Evolutionary conservation across 1,140 invertebrate genomes (phyloP), one percentile per base, ranked within the genome.

Genomic region (Ridgeia piscesae): DNA sequence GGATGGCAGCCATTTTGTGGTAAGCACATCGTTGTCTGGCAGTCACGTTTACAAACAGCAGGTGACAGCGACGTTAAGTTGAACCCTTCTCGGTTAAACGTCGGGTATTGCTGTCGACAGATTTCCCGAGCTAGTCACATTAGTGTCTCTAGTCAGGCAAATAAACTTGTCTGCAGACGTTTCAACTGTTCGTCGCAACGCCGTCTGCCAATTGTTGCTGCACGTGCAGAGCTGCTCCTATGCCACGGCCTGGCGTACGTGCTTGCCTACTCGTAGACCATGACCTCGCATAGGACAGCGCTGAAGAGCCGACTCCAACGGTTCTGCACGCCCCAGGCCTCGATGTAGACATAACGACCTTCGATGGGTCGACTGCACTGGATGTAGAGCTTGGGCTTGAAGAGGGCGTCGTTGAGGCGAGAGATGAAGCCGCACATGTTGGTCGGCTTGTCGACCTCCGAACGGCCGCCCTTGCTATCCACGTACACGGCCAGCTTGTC

Each of bases 221-320:
- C 27, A 77, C 58, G 58, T 77, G 58, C 58, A 4, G 2, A 77
- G 27, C 58, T 77, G 27, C 58, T 77, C 58, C 17, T 77, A 77
- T 2, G 58, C 58, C 6, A 77, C 27, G 17, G 27, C 58, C 58
- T 77, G 96, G 93, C 97, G 97, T 17, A 97, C 94, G 34, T 77
- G 58, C 2, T 77, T 21, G 89, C 21, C n/a, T 48, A 94, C 92
- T 93, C 94, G 93, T 97, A 97, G n/a, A 97, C 96, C 94, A 95
- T 95, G 21, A 97, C 96, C 95, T 97, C 96, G 93, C 97, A 97
- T 17, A 97, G 94, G 34, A 97, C 96, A 77, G 96, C 96, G 88
- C 96, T 96, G 94, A 96, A 97, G 6, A 97, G 94, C 92, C 96
- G 94, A 92, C 95, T 96, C 96, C 96, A 97, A 77, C 96, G 95